These are phyloP conservation scores for Pelecanus crispus DNA, from an alignment of 2,113 vertebrate species.

Conservation along the genomic window DNA sequence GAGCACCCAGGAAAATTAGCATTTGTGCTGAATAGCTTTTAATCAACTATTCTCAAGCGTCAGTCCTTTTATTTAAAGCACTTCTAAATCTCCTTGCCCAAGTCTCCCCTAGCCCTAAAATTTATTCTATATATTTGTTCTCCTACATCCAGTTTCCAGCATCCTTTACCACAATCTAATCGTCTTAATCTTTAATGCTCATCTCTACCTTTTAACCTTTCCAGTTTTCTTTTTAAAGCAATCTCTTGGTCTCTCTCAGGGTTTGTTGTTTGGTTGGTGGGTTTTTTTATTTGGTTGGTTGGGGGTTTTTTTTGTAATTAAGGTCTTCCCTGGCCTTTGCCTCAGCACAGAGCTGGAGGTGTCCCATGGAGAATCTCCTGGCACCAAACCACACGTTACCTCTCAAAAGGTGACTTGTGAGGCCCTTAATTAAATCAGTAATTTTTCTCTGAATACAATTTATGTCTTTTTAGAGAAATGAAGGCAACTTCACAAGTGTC, in stretches of 20 bases:
- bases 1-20: slow-evolving; percentile 59
- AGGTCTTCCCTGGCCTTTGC: not conserved
- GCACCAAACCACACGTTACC: not conserved
- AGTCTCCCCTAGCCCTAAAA: not conserved
- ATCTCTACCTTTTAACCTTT: slow-evolving; percentile 49
- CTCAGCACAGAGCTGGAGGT: not conserved
- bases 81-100: slow-evolving; percentile 7
- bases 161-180: slow-evolving; percentile 52
- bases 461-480: not conserved
- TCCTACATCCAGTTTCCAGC: not conserved
- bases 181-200: slow-evolving; percentile 43
- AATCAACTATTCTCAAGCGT: slow-evolving; percentile 55
- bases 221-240: slow-evolving; percentile 44
- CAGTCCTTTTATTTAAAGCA: slow-evolving; percentile 38
- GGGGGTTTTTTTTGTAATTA: not conserved
- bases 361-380: not conserved
- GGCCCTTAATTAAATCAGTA: slow-evolving; percentile 1
- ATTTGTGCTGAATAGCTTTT: slow-evolving; percentile 68
- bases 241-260: slow-evolving; percentile 24
- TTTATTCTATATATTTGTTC: not conserved
- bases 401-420: not conserved
- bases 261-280: not conserved
- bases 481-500: not conserved
- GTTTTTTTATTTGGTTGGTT: not conserved
- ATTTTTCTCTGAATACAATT: not conserved